Base-by-base conservation (phyloP, 2,797 vertebrate species). In the Pseudomugil gertrudae region DNA sequence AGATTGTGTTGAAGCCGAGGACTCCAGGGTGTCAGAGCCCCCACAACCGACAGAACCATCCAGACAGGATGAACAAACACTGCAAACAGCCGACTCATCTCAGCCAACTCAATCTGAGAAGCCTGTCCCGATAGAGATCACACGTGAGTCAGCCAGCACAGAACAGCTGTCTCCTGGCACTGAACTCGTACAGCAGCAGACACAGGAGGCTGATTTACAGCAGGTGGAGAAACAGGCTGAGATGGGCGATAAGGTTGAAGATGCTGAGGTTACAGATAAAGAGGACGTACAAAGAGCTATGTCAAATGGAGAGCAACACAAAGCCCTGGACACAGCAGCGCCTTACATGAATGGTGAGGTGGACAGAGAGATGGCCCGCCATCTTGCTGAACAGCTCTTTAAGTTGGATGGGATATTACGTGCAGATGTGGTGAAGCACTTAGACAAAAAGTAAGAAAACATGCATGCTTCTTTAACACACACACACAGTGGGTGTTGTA, bases 381-480 rank as follows among this genome's bases (percentile, higher is more conserved):
- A 55, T 45, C 89, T 98, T 63, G 96, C 97, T 0, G 74, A 93
- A 0, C 91, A 84, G 38, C 95, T 98, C 27, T 95, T 92, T 63
- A 91, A 81, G 15, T 82, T 97, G 84, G 94, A 97, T 0, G 93
- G 93, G 15, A 90, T 97, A 86, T 92, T 90, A 24, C 95, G 90
- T 21, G 94, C 93, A 0, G 95, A 97, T 33, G 96, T 98, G 84
- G 97, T 97, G 35, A 91, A 90, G 40, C 93, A 97, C 85, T 76
- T 98, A n/a, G 94, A 93, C 84, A 97, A 98, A 92, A 96, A 98
- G 96, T 98, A 93, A 95, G 93, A 6, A 1, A 15, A 40, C 14
- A 14, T 29, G 48, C 14, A 50, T 29, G 8, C 5, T 5, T 23
- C 9, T 36, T 11, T 11, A 2, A n/a, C n/a, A n/a, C n/a, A 58